These are phyloP conservation scores for Cyrtonyx montezumae DNA, from an alignment of 2,113 vertebrate genomes.

Conservation along the genomic window DNA sequence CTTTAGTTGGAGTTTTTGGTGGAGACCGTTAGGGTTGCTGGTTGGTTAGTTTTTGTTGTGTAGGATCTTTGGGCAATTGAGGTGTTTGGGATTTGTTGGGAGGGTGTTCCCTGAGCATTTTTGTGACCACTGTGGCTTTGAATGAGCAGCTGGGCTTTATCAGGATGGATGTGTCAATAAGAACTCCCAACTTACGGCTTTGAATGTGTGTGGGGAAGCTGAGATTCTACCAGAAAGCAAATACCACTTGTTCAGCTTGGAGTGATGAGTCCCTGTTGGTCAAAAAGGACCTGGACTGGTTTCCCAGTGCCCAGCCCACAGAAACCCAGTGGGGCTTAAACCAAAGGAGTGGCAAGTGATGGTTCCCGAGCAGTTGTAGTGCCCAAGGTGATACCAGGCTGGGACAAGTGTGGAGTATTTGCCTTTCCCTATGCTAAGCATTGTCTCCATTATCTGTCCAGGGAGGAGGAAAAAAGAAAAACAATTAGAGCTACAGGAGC, in stretches of 20 bases:
- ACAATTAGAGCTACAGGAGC: background rate
- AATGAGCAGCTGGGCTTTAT: slow-evolving; percentile 6
- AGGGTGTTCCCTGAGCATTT: background rate
- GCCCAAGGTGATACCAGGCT: background rate
- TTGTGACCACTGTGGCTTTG: background rate
- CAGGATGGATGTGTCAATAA: background rate
- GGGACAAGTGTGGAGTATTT: rapidly evolving
- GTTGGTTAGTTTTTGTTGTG: background rate
- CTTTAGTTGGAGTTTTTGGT: background rate
- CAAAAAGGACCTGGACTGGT: background rate
- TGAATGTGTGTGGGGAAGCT: background rate
- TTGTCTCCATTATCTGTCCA: background rate
- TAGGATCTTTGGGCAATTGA: background rate
- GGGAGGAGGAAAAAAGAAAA: background rate
- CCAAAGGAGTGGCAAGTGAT: background rate
- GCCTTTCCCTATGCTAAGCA: background rate
- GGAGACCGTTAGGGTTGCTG: background rate
- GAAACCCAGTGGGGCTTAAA: background rate
- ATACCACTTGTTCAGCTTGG: background rate
- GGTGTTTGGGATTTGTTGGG: background rate
- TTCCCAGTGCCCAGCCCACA: background rate
- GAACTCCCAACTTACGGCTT: background rate
- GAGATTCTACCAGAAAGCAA: background rate
- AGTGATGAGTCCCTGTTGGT: rapidly evolving
- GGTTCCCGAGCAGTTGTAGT: background rate